These are phyloP conservation scores for Eleutherodactylus coqui DNA, from an alignment of 2,797 vertebrate species.

Conservation along the genomic window DNA sequence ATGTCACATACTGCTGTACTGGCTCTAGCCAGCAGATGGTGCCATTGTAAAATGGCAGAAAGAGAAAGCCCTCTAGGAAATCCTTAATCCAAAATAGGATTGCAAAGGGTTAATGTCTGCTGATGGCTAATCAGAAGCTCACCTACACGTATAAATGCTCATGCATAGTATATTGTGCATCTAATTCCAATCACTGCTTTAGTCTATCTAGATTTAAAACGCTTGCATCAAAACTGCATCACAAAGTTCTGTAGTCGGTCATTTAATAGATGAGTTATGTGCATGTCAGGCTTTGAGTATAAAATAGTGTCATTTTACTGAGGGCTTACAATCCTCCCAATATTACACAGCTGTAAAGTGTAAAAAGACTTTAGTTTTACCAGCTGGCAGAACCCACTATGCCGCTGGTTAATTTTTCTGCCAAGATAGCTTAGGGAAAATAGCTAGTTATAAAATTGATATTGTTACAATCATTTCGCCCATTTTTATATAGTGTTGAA, in stretches of 20 bases:
- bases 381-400: neutral
- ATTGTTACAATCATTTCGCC: constrained; percentile 5
- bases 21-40: too few species aligned
- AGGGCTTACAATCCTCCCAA: neutral
- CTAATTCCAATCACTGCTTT: neutral
- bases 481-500: neutral
- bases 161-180: neutral
- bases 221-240: neutral
- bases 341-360: constrained; percentile 7
- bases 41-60: too few species aligned
- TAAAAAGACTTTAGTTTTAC: constrained; percentile 11
- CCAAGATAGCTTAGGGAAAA: constrained; percentile 22
- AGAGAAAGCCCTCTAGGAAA: too few species aligned
- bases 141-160: neutral
- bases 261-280: neutral
- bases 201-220: neutral
- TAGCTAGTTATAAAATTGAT: constrained; percentile 22
- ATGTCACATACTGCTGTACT: too few species aligned
- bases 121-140: too few species aligned
- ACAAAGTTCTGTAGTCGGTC: neutral
- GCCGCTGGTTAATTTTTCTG: constrained; percentile 15
- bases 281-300: neutral
- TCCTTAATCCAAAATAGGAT: too few species aligned
- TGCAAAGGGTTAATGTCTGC: too few species aligned
- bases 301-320: neutral